Base-by-base conservation (phyloP, 2,797 vertebrate species). In the Sebastes matsubarae region DNA sequence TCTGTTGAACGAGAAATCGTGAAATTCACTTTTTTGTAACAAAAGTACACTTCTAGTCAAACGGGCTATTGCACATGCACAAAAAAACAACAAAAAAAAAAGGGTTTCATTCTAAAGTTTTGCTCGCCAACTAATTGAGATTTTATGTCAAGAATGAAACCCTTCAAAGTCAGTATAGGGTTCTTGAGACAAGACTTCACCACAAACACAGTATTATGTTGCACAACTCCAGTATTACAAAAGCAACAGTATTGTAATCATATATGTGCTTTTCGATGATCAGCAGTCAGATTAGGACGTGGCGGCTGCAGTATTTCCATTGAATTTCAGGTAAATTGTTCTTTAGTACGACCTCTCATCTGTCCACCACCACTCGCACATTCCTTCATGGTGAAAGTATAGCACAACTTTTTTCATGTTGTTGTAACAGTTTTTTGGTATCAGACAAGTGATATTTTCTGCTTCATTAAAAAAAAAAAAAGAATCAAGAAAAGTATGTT, bases 391-490 rank as follows among this genome's bases (percentile, higher is more conserved):
- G 81, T 92, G 79, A 89, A 87, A 84, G 67, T 88, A 84, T 72
- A 83, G 79, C 81, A 86, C 86, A 88, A 90, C 72, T 25, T 82
- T 89, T 89, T 82, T 75, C 84, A 87, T 90, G 82, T 90, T 84
- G 70, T 83, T 84, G 85, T 90, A 80, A 90, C 59, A 58, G 70
- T 91, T 90, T 93, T 87, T 91, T 92, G 82, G 82, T 91, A 90
- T 88, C 58, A 82, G 89, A 87, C 58, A 9, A 89, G 86, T 92
- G 86, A 86, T 77, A 76, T 83, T 93, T 91, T 92, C 80, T 82
- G 80, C 85, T 87, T 92, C 88, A 94, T 89, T 93, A 92, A 93
- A 93, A 80, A 88, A 89, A 78, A 38, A 38, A 38, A 38, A 42
- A 42, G 1, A 20, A 8, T 42, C 6, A 80, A 81, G 14, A 78